phyloP scores from a whole-genome alignment of 2,888 invertebrate genomes.

The Mythimna vitellina region DNA sequence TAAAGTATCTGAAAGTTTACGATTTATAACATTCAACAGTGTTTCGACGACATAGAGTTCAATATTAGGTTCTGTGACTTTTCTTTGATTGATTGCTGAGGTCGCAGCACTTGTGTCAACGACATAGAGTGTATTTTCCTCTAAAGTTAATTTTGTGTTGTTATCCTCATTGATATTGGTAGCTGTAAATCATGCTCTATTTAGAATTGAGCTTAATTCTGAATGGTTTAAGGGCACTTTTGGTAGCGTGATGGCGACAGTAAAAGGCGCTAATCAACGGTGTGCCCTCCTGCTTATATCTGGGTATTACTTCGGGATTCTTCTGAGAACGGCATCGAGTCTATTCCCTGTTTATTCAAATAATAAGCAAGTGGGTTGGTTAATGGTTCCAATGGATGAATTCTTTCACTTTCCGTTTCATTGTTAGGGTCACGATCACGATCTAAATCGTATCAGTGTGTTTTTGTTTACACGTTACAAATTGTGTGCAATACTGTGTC shows the following conservation, averaged over 20 bases:
- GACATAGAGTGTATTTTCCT: constrained; percentile 72
- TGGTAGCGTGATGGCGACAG: constrained; percentile 59
- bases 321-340: constrained; percentile 82
- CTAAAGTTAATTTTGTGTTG: constrained; percentile 65
- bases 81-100: constrained; percentile 62
- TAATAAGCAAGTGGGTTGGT: constrained; percentile 81
- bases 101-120: constrained; percentile 68
- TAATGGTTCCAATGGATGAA: constrained; percentile 79
- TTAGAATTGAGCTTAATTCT: constrained; percentile 67
- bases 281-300: constrained; percentile 81
- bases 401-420: constrained; percentile 85
- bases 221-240: constrained; percentile 66
- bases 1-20: constrained; percentile 69
- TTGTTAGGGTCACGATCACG: constrained; percentile 72
- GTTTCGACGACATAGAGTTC: constrained; percentile 65
- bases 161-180: constrained; percentile 78
- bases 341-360: constrained; percentile 82
- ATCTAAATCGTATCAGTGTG: constrained; percentile 71
- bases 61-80: constrained; percentile 64
- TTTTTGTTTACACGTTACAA: constrained; percentile 55
- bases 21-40: constrained; percentile 63
- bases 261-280: constrained; percentile 85
- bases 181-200: constrained; percentile 57
- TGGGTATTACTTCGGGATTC: constrained; percentile 77
- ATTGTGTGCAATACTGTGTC: constrained; percentile 55